These are phyloP conservation scores for Anarhynchus alexandrinus DNA, from an alignment of 2,113 vertebrate species.

Conservation along the genomic window DNA sequence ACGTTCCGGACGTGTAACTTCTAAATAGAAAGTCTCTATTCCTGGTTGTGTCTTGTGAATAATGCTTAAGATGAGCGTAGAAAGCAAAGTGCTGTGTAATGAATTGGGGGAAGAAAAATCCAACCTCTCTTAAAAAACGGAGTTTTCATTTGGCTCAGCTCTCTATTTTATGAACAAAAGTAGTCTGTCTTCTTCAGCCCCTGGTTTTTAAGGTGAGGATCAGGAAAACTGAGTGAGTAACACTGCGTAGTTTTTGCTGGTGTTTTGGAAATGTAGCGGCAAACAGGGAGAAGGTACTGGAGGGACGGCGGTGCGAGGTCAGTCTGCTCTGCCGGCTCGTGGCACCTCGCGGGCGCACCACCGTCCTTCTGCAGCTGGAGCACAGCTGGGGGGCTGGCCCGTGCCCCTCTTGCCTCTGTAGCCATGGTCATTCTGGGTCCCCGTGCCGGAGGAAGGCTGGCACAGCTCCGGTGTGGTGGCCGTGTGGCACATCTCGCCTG, in stretches of 20 bases:
- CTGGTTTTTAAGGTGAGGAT: not conserved
- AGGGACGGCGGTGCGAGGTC: not conserved
- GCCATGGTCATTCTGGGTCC: not conserved
- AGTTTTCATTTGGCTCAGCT: not conserved
- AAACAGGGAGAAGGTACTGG: too few relatives aligned
- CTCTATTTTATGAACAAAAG: not conserved
- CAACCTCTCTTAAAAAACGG: too few relatives aligned
- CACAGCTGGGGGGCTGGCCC: not conserved
- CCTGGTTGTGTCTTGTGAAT: not conserved
- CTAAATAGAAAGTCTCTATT: not conserved
- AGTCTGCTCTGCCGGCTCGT: not conserved
- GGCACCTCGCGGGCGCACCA: rapidly evolving
- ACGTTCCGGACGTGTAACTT: rapidly evolving
- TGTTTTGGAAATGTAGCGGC: not conserved
- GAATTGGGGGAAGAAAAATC: not conserved
- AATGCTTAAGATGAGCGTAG: not conserved
- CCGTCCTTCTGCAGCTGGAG: rapidly evolving
- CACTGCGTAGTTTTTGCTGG: rapidly evolving
- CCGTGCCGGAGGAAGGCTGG: not conserved
- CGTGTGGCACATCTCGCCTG: rapidly evolving
- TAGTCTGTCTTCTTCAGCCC: not conserved
- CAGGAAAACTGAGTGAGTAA: not conserved
- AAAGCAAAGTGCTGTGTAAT: not conserved
- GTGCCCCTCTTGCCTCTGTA: not conserved
- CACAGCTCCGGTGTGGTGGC: not conserved